Percentiles rank a stretch among this genome's conserved stretches.
These are phyloP conservation scores for Lithophane semibrunnea DNA, from an alignment of 2,888 invertebrate genomes.

Conservation along the genomic window DNA sequence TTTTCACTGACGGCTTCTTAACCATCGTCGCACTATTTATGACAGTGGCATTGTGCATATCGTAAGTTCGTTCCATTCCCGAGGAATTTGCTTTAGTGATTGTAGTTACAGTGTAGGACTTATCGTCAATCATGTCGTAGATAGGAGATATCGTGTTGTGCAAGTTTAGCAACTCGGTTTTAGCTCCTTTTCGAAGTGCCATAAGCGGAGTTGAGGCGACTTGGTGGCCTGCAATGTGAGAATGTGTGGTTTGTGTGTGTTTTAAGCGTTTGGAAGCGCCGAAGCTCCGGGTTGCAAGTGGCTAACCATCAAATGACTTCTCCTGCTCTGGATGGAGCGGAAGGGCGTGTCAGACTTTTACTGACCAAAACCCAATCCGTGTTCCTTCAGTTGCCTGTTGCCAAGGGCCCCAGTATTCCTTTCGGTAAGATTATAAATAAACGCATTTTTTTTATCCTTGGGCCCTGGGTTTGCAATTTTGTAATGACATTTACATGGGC, in stretches of 20 bases:
- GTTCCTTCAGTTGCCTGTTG: too few relatives aligned
- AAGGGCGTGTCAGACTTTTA: too few relatives aligned
- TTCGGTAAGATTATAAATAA: too few relatives aligned
- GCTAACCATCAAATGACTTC: too few relatives aligned
- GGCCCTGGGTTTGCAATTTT: too few relatives aligned
- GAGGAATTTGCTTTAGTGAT: slow-evolving; percentile 64
- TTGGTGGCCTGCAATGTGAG: slow-evolving; percentile 76
- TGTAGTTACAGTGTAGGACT: slow-evolving; percentile 80
- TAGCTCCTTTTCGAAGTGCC: slow-evolving; percentile 72
- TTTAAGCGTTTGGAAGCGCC: slow-evolving; percentile 18
- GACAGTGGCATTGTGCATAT: slow-evolving; percentile 77
- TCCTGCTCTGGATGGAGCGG: too few relatives aligned
- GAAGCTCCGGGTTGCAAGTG: neutral
- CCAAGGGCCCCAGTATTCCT: too few relatives aligned
- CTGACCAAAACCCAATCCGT: too few relatives aligned
- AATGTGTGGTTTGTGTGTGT: slow-evolving; percentile 25
- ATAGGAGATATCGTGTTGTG: slow-evolving; percentile 87
- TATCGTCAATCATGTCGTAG: slow-evolving; percentile 81
- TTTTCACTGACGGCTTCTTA: slow-evolving; percentile 77
- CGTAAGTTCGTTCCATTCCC: slow-evolving; percentile 75
- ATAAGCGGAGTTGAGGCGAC: slow-evolving; percentile 86
- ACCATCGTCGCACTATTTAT: slow-evolving; percentile 83
- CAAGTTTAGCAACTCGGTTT: slow-evolving; percentile 78
- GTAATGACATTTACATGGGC: too few relatives aligned
- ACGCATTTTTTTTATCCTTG: too few relatives aligned